Base-by-base conservation (phyloP, 2,888 invertebrate species). In the Pristionchus entomophagus region DNA sequence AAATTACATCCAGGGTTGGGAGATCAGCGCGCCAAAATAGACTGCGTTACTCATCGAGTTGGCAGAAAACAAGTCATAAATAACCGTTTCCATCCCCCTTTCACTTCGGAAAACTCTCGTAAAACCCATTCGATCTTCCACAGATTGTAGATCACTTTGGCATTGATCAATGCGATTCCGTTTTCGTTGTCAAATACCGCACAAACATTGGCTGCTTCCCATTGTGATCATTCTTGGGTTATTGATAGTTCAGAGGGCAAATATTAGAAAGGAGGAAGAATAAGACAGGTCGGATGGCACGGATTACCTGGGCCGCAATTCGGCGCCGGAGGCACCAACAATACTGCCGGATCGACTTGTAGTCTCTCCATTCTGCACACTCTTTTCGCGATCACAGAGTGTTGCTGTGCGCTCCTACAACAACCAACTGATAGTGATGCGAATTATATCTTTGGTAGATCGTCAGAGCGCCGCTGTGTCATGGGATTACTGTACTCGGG, bases 211-310 rank as follows among this genome's bases (percentile, higher is more conserved):
- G 32, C 35, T 65, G 65, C 65, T 65, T 65, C 17, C 38, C n/a
- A 69, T 69, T 73, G 73, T 73, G 73, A 73, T 45, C n/a, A n/a
- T 22, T 5, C 8, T n/a, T 12, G 12, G 73, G 73, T 73, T 73
- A 73, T 73, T 73, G 73, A 73, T 73, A 73, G 73, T 73, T 45
- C 73, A 73, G 41, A 73, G 22, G 73, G 73, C 65, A 65, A 65
- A 65, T 65, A 65, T 65, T 65, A 14, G 35, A 19, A 35, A 65
- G 1, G 35, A 35, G 35, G 65, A 32, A 65, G 65, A 29, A 45
- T 45, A 10, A 35, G 35, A 65, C 32, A 65, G 65, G 35, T 29
- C 29, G 35, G 35, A 38, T 29, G 35, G 26, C 65, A 35, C 1
- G 19, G 19, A 65, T 65, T 35, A 2, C 35, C 29, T 12, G 59